These are phyloP conservation scores for Agrochola litura DNA, from an alignment of 2,888 invertebrate species.

Conservation along the genomic window DNA sequence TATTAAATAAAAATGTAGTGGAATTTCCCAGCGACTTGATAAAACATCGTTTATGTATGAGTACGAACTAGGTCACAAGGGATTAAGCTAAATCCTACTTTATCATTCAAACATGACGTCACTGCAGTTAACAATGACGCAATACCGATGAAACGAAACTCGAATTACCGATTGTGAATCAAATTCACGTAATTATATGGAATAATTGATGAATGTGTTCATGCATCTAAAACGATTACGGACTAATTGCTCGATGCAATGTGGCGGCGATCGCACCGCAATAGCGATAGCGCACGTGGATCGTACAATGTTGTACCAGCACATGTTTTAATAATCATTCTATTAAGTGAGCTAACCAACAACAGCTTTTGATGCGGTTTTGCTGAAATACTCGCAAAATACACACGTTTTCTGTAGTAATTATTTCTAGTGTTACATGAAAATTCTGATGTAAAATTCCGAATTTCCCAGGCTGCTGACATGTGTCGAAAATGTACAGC, in stretches of 20 bases:
- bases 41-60: constrained; percentile 24
- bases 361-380: constrained; percentile 25
- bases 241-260: constrained; percentile 57
- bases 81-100: constrained; percentile 43
- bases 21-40: constrained; percentile 9
- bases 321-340: constrained; percentile 37
- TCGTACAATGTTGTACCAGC: constrained; percentile 29
- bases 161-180: constrained; percentile 54
- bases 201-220: constrained; percentile 61
- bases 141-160: constrained; percentile 47
- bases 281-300: constrained; percentile 34
- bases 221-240: constrained; percentile 65
- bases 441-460: constrained; percentile 21
- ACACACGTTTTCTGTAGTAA: neutral
- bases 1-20: constrained; percentile 21
- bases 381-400: constrained; percentile 13
- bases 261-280: constrained; percentile 27
- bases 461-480: constrained; percentile 30
- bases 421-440: constrained; percentile 7
- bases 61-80: constrained; percentile 44
- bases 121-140: constrained; percentile 46
- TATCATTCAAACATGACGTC: constrained; percentile 40
- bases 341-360: constrained; percentile 35
- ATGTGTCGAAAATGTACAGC: constrained; percentile 33
- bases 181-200: constrained; percentile 59